phyloP scores from a whole-genome alignment of 2,797 vertebrate species.

The Tachyglossus aculeatus region DNA sequence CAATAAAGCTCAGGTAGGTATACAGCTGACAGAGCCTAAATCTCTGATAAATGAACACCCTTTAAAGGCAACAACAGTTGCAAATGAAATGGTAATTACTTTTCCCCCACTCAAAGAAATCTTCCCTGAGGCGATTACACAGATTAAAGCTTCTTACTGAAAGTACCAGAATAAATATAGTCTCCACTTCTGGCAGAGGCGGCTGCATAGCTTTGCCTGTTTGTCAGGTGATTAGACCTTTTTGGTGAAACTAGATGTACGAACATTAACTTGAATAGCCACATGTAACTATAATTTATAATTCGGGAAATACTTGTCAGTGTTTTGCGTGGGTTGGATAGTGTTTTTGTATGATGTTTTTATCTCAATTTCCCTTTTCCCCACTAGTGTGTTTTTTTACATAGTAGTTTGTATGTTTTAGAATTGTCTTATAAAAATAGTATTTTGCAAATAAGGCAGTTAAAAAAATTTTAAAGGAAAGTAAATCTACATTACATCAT shows the following conservation, averaged over 20 bases:
- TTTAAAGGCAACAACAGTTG: conserved; percentile 58
- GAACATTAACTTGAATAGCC: conserved; percentile 16
- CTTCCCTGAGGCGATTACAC: conserved; percentile 74
- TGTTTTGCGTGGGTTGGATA: conserved; percentile 17
- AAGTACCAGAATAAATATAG: conserved; percentile 70
- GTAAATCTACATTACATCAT: too few species aligned
- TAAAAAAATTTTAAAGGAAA: too few species aligned
- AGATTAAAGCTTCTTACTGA: conserved; percentile 74
- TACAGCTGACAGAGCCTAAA: conserved; percentile 38
- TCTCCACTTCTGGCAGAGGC: conserved; percentile 58
- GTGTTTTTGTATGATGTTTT: too few species aligned
- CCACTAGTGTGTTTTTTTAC: too few species aligned
- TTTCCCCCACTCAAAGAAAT: conserved; percentile 74
- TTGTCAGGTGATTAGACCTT: conserved; percentile 32
- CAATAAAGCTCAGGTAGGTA: conserved; percentile 15
- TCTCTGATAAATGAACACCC: conserved; percentile 48
- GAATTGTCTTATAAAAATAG: too few species aligned
- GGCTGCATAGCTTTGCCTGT: conserved; percentile 27
- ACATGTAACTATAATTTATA: not conserved
- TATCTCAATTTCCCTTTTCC: too few species aligned
- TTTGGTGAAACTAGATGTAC: too few species aligned
- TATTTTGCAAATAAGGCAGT: too few species aligned
- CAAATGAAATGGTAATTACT: conserved; percentile 77
- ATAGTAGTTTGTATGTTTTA: too few species aligned
- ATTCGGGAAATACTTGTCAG: not conserved